Evolutionary conservation across 2,113 vertebrate genomes (phyloP).

Genomic region (Furnarius figulus): DNA sequence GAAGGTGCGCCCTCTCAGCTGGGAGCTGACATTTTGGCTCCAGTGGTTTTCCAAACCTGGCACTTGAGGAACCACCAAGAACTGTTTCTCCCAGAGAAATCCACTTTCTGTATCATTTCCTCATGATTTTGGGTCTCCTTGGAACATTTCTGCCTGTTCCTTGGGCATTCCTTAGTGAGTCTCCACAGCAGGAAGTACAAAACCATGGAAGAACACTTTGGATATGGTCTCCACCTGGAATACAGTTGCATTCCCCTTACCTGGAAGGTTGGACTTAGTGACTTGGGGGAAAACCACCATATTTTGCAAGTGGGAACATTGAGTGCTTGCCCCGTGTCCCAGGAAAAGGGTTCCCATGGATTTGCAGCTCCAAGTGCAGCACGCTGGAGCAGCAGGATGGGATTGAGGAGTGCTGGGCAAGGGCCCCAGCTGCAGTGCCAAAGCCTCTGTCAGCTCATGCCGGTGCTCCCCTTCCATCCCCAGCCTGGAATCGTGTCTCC

Average conservation of each 20-base stretch:
- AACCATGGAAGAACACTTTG: neutral
- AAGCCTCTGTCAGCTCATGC: accelerated
- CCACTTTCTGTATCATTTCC: neutral
- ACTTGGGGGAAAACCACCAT: accelerated
- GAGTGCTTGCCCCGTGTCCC: accelerated
- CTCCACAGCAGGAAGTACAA: neutral
- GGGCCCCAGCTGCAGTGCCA: neutral
- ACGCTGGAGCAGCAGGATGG: accelerated
- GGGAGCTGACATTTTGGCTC: neutral
- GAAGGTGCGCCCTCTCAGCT: neutral
- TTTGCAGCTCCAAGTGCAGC: accelerated
- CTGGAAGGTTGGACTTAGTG: neutral
- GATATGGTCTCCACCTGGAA: neutral
- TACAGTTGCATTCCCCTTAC: accelerated
- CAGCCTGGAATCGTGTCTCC: neutral
- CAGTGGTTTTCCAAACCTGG: neutral
- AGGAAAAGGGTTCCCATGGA: accelerated
- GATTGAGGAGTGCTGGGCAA: accelerated
- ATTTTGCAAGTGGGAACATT: accelerated
- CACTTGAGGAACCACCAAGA: too few species aligned
- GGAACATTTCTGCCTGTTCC: neutral
- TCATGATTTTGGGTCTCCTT: accelerated
- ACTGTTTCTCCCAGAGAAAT: neutral
- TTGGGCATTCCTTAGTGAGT: neutral
- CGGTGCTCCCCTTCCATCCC: accelerated